These are phyloP conservation scores for zebrafish (Danio rerio) DNA, from an alignment of 2,113 vertebrate genomes.

Conservation along the genomic window GRCz12tu NC_133185.1:16383001-16383500, in stretches of 20 bases:
- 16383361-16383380: conserved; percentile 27
- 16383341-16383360: not conserved
- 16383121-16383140: conserved; percentile 16
- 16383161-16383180: conserved; percentile 52
- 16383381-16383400: not conserved
- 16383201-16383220: conserved; percentile 46
- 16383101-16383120: conserved; percentile 36
- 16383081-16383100: conserved; percentile 44
- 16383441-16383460: conserved; percentile 1
- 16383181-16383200: conserved; percentile 54
- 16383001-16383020: conserved; percentile 41
- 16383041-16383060: conserved; percentile 35
- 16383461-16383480: conserved; percentile 3
- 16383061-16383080: not conserved
- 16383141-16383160: conserved; percentile 13
- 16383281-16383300: conserved; percentile 53
- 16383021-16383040: conserved; percentile 38
- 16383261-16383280: conserved; percentile 55
- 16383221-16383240: conserved; percentile 40
- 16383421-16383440: conserved; percentile 18
- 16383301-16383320: conserved; percentile 44
- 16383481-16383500: conserved; percentile 18
- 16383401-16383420: not conserved
- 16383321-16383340: conserved; percentile 41
- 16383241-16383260: conserved; percentile 48